Percentiles rank a stretch among this genome's conserved stretches.
phyloP scores from a whole-genome alignment of 2,888 invertebrate species.

The Watsonalla binaria region DNA sequence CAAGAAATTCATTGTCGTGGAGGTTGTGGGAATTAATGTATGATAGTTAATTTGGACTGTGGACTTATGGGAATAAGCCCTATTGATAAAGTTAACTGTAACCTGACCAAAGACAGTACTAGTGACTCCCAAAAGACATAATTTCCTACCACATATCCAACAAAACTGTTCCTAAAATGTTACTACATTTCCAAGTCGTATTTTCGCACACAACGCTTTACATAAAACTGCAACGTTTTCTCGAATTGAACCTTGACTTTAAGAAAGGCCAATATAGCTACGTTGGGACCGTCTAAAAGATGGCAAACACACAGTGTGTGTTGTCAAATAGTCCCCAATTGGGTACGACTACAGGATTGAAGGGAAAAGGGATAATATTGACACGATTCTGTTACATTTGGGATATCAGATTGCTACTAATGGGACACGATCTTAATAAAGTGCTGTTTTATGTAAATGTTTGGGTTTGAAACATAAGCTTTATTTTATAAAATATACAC shows the following conservation, averaged over 20 bases:
- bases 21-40: too few species aligned
- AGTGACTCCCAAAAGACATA: neutral
- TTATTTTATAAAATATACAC: too few species aligned
- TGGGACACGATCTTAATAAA: neutral
- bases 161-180: neutral
- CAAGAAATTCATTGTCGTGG: too few species aligned
- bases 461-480: too few species aligned
- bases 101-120: neutral
- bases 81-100: too few species aligned
- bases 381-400: neutral
- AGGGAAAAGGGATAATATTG: slow-evolving; percentile 15
- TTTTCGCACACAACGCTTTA: neutral
- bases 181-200: neutral
- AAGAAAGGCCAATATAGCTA: slow-evolving; percentile 13
- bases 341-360: slow-evolving; percentile 38
- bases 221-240: neutral
- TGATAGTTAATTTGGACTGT: too few species aligned
- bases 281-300: slow-evolving; percentile 26
- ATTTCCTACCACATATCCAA: neutral
- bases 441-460: neutral
- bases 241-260: slow-evolving; percentile 14
- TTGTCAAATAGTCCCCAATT: slow-evolving; percentile 42
- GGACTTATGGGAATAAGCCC: too few species aligned
- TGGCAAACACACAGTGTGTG: slow-evolving; percentile 30
- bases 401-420: neutral